A percentile compares a stretch with the other conserved stretches of the same genome.
Conservation (phyloP, 2,113 vertebrate genomes). For the Clarias batrachus region DNA sequence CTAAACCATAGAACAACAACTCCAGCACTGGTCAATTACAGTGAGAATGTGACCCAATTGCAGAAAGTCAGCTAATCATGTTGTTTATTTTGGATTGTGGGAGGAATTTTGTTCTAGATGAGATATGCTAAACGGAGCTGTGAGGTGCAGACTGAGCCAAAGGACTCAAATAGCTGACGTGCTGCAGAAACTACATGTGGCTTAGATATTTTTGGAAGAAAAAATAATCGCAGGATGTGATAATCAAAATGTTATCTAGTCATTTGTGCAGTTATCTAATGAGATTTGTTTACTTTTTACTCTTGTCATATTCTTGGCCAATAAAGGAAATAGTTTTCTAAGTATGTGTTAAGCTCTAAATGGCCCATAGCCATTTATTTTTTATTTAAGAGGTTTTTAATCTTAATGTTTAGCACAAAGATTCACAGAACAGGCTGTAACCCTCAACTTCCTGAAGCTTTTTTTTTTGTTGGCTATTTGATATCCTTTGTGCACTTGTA, state of each 20-base stretch:
- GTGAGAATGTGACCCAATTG: neutral
- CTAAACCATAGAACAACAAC: neutral
- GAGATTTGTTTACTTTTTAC: neutral
- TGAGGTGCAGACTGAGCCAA: conserved; percentile 3
- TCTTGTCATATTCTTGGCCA: neutral
- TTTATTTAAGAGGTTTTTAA: neutral
- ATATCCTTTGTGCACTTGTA: neutral
- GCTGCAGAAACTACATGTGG: neutral
- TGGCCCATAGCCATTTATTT: neutral
- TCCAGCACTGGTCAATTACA: neutral
- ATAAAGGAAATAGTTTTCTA: neutral
- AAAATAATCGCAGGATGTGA: neutral
- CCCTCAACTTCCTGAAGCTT: neutral
- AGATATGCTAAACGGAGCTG: neutral
- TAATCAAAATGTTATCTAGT: neutral
- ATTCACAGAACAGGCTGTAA: neutral
- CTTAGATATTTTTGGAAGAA: neutral
- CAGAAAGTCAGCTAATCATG: neutral
- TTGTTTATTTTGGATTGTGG: neutral
- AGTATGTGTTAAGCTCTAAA: neutral
- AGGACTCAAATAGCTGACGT: neutral
- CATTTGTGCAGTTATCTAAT: neutral
- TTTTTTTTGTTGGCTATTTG: neutral
- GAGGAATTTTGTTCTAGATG: conserved; percentile 10
- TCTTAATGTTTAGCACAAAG: neutral